Evolutionary conservation across 2,113 vertebrate species (phyloP).

Genomic region (Carettochelys insculpta): DNA sequence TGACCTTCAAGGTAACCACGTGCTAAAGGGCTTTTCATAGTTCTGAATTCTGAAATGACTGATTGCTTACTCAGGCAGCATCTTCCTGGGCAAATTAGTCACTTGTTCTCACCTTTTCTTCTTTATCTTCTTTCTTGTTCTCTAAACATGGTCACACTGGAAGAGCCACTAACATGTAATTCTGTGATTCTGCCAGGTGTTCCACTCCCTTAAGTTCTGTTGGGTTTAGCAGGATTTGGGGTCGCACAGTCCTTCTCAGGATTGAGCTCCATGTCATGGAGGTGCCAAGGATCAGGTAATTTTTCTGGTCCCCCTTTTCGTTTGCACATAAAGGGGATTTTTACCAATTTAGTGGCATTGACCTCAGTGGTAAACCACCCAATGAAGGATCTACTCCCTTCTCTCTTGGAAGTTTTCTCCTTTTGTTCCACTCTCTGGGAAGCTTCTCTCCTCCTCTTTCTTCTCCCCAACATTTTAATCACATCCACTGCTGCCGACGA

Average conservation of each 20-base stretch:
- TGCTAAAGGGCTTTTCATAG: not conserved
- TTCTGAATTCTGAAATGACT: conserved; percentile 39
- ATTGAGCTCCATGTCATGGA: not conserved
- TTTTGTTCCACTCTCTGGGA: not conserved
- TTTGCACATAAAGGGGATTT: fast-evolving
- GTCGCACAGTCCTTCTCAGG: not conserved
- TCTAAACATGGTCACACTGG: not conserved
- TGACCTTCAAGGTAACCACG: conserved; percentile 42
- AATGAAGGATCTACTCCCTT: not conserved
- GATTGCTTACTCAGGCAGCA: conserved; percentile 31
- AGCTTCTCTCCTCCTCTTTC: not conserved
- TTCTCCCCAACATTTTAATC: not conserved
- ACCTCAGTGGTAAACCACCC: not conserved
- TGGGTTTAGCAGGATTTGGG: not conserved
- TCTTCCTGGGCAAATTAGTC: not conserved
- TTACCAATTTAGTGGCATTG: not conserved
- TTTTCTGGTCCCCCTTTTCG: fast-evolving
- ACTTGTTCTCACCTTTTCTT: not conserved
- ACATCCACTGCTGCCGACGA: not conserved
- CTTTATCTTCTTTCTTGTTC: not conserved
- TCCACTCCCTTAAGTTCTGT: not conserved
- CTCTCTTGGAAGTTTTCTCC: not conserved
- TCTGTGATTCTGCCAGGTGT: not conserved
- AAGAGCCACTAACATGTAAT: not conserved
- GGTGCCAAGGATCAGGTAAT: not conserved